Evolutionary conservation across 2,888 invertebrate genomes (phyloP), one percentile per base, ranked within the genome.

Genomic region (Caenorhabditis sp.): DNA sequence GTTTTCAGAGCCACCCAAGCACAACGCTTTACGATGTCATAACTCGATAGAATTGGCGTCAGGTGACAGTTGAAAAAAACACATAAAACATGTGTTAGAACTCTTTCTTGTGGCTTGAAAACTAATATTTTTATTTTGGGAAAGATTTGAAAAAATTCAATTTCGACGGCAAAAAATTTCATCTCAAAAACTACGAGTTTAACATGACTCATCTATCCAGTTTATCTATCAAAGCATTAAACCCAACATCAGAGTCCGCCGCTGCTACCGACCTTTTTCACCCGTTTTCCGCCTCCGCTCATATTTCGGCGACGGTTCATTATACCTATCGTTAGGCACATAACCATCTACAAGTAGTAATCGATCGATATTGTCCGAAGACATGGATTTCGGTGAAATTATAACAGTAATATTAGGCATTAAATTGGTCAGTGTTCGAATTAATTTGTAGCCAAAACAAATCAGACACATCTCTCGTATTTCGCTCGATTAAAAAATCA

Each of bases 371-470:
- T 36, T 37, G 24, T 72, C 64, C 21, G 64, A 64, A 50, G 64
- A 60, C 24, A 65, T 17, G 49, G 60, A 50, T 63, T 63, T 74
- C n/a, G 74, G 74, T 51, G 63, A 59, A 61, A 74, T 74, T 31
- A 74, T 69, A 58, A 74, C 74, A 63, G 74, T 69, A 66, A 74
- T 69, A 66, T 69, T 74, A 26, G 74, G 74, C 74, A 74, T 74
- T 37, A 69, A 49, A 57, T 58, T 63, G 63, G 62, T 60, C 66
- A 59, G 57, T 51, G 62, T 31, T 73, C 60, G 62, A 55, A 68
- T 23, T 14, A 72, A 27, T 37, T 63, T 64, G 61, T 59, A 67
- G 51, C 72, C 72, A 64, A 62, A 62, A 67, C 72, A 72, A 43
- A 72, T 67, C 64, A 72, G 53, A 58, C 72, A 72, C 72, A 72